A percentile compares a stretch with the other conserved stretches of the same genome.
phyloP scores from a whole-genome alignment of 2,888 invertebrate genomes.

The Chymomyza procnemis region DNA sequence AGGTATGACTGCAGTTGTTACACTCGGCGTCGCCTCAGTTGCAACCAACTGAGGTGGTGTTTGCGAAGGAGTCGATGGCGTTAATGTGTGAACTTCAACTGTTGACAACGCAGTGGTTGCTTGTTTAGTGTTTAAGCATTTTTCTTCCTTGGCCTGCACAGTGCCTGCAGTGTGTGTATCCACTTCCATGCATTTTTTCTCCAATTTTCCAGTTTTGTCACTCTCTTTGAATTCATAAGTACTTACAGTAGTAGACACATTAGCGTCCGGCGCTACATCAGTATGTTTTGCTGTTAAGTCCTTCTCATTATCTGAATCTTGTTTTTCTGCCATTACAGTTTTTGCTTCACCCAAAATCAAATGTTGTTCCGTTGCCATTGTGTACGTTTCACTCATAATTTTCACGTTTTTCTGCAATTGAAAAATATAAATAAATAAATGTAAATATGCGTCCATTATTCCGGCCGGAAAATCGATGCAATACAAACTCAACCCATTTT shows the following conservation, averaged over 20 bases:
- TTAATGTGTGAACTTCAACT: constrained; percentile 57
- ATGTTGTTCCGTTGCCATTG: neutral
- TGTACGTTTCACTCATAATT: constrained; percentile 49
- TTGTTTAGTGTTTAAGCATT: neutral
- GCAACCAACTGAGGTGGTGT: constrained; percentile 55
- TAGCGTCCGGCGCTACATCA: constrained; percentile 19
- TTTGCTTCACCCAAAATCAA: neutral
- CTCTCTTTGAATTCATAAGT: constrained; percentile 13
- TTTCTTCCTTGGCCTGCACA: neutral
- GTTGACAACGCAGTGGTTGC: constrained; percentile 8
- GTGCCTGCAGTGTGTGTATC: neutral
- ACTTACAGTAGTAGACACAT: constrained; percentile 6
- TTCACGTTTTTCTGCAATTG: constrained; percentile 31
- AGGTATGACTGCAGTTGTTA: constrained; percentile 51
- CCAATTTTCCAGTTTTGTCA: neutral
- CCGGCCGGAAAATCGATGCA: constrained; percentile 65
- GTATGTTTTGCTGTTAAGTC: constrained; percentile 22
- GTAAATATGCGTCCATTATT: constrained; percentile 23
- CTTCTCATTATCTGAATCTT: neutral
- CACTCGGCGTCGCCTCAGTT: constrained; percentile 33
- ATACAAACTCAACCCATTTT: constrained; percentile 65
- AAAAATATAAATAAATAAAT: constrained; percentile 8
- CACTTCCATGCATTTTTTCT: constrained; percentile 16
- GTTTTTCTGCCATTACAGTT: neutral
- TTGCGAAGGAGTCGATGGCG: constrained; percentile 63